Evolutionary conservation across 2,888 invertebrate species (phyloP).

Genomic region (Macropis europaea): DNA sequence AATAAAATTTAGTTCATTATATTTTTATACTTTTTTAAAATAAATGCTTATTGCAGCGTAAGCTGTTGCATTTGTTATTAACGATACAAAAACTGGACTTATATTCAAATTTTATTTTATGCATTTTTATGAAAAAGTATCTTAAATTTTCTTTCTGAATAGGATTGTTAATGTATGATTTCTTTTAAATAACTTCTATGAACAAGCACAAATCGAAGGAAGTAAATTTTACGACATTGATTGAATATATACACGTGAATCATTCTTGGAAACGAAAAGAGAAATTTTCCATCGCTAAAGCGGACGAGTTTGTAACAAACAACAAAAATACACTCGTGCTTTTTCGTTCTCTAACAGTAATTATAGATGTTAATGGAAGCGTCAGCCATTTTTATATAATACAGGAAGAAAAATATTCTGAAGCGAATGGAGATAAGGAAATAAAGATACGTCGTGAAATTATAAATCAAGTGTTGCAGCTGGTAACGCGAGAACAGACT

Average conservation of each 20-base stretch:
- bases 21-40: too few relatives aligned
- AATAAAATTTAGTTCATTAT: too few relatives aligned
- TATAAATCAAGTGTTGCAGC: slow-evolving; percentile 33
- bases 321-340: not conserved
- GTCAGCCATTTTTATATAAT: slow-evolving; percentile 12
- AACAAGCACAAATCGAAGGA: not conserved
- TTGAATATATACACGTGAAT: not conserved
- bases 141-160: too few relatives aligned
- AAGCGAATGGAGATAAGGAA: slow-evolving; percentile 10
- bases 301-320: not conserved
- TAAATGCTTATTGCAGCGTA: too few relatives aligned
- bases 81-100: too few relatives aligned
- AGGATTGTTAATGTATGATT: too few relatives aligned
- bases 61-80: too few relatives aligned
- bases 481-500: slow-evolving; percentile 59
- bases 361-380: not conserved
- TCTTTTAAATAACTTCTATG: not conserved
- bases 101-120: too few relatives aligned
- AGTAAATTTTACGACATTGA: not conserved
- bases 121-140: too few relatives aligned
- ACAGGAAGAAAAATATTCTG: slow-evolving; percentile 6
- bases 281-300: not conserved
- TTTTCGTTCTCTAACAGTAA: not conserved
- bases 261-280: not conserved
- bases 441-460: slow-evolving; percentile 39